Evolutionary conservation across 30 jellyfish, hydroid and myxozoan genomes (phyloP).

Genomic region (Hydractinia symbiolongicarpus): DNA sequence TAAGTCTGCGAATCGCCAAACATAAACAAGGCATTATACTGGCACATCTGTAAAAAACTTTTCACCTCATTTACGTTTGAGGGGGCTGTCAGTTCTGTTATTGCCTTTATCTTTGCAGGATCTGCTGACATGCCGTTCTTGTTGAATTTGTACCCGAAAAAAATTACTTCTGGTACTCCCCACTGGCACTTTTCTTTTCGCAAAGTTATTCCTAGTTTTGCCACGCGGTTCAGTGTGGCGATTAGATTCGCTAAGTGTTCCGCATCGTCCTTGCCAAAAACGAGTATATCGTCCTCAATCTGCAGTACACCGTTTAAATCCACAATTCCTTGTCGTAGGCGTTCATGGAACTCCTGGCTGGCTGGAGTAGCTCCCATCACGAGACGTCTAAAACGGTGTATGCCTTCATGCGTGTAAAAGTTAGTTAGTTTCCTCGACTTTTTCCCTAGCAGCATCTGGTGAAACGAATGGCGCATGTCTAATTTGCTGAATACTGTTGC

Average conservation of each 20-base stretch:
- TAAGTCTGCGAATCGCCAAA: slow-evolving; percentile 15
- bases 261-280: slow-evolving; percentile 16
- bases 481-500: slow-evolving; percentile 23
- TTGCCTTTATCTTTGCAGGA: slow-evolving; percentile 30
- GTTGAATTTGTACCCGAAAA: slow-evolving; percentile 24
- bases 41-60: slow-evolving; percentile 34
- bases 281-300: slow-evolving; percentile 26
- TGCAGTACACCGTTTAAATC: slow-evolving; percentile 26
- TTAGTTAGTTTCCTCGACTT: slow-evolving; percentile 20
- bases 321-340: slow-evolving; percentile 20
- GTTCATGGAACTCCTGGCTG: slow-evolving; percentile 33
- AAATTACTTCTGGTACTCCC: slow-evolving; percentile 25
- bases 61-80: slow-evolving; percentile 16
- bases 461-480: slow-evolving; percentile 16
- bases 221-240: slow-evolving; percentile 19
- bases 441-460: slow-evolving; percentile 31
- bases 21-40: slow-evolving; percentile 30
- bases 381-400: slow-evolving; percentile 25
- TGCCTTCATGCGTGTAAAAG: slow-evolving; percentile 32
- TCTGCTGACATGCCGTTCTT: slow-evolving; percentile 35
- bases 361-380: slow-evolving; percentile 45
- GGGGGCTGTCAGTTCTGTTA: slow-evolving; percentile 5
- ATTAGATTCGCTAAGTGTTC: slow-evolving; percentile 9
- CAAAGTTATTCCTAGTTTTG: slow-evolving; percentile 13
- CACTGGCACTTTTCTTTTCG: slow-evolving; percentile 26